A percentile compares a stretch with the other conserved stretches of the same genome.
Evolutionary conservation across 2,888 invertebrate species (phyloP).

Genomic region (Euproctis similis): DNA sequence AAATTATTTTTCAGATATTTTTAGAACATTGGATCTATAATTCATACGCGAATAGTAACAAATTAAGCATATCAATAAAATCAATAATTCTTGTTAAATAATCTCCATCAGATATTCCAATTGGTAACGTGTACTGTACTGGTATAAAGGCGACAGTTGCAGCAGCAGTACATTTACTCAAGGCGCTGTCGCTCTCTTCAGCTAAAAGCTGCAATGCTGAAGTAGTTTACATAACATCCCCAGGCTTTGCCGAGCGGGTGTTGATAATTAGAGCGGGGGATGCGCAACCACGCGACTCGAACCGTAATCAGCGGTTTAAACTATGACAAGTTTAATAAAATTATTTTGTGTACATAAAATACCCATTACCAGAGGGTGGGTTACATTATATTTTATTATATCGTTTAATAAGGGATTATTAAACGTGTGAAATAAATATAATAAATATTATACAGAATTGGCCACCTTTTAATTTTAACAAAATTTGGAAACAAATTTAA

Average conservation of each 20-base stretch:
- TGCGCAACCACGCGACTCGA: constrained; percentile 64
- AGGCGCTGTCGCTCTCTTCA: constrained; percentile 25
- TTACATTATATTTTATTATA: no score
- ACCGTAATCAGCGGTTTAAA: constrained; percentile 43
- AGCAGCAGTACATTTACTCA: constrained; percentile 18
- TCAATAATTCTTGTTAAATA: no score
- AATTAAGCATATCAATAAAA: no score
- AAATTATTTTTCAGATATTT: no score
- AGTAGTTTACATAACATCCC: constrained; percentile 41
- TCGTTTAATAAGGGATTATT: no score
- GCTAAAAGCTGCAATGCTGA: constrained; percentile 40
- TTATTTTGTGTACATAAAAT: constrained; percentile 12
- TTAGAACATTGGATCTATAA: no score
- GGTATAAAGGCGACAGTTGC: constrained; percentile 20
- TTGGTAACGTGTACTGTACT: constrained; percentile 17
- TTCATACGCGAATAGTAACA: no score
- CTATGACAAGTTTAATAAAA: constrained; percentile 26
- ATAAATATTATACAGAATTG: no score
- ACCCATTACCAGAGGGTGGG: no score
- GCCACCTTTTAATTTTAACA: no score
- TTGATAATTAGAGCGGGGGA: constrained; percentile 69
- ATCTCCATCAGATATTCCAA: constrained; percentile 36
- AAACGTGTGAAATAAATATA: no score
- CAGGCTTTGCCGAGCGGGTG: constrained; percentile 49
- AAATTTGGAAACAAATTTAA: no score